These are phyloP conservation scores for Theocolax elegans DNA, from an alignment of 1,140 invertebrate genomes.

Conservation along the genomic window DNA sequence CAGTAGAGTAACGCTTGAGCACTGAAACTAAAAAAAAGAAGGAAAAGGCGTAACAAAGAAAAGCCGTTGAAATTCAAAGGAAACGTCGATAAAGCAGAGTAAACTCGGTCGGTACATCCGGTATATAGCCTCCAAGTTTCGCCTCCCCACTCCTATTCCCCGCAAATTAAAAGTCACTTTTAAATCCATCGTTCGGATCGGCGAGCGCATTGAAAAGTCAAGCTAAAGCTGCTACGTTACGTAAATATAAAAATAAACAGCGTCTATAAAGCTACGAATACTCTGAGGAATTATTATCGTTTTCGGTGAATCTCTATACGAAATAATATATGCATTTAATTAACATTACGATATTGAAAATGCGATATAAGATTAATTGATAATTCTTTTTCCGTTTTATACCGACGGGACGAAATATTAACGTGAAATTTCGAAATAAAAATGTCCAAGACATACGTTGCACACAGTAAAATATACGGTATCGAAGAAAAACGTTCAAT, in stretches of 20 bases:
- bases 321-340: too few species aligned
- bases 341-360: too few species aligned
- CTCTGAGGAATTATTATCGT: too few species aligned
- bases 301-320: too few species aligned
- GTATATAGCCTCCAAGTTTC: not conserved
- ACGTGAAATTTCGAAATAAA: too few species aligned
- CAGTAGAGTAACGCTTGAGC: too few species aligned
- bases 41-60: too few species aligned
- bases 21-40: not conserved
- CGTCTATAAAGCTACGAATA: conserved; percentile 3
- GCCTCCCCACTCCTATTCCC: not conserved
- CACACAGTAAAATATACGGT: conserved; percentile 19
- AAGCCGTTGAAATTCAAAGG: not conserved
- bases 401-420: too few species aligned
- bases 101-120: conserved; percentile 15
- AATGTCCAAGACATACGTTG: too few species aligned
- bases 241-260: conserved; percentile 34
- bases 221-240: conserved; percentile 14
- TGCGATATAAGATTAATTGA: too few species aligned
- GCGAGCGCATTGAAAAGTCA: not conserved
- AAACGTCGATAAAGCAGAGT: conserved; percentile 3
- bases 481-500: conserved; percentile 26
- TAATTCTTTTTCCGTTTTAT: too few species aligned
- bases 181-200: conserved; percentile 8
- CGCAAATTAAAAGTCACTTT: conserved; percentile 13